These are phyloP conservation scores for Oligia latruncula DNA, from an alignment of 2,888 invertebrate genomes.

Conservation along the genomic window DNA sequence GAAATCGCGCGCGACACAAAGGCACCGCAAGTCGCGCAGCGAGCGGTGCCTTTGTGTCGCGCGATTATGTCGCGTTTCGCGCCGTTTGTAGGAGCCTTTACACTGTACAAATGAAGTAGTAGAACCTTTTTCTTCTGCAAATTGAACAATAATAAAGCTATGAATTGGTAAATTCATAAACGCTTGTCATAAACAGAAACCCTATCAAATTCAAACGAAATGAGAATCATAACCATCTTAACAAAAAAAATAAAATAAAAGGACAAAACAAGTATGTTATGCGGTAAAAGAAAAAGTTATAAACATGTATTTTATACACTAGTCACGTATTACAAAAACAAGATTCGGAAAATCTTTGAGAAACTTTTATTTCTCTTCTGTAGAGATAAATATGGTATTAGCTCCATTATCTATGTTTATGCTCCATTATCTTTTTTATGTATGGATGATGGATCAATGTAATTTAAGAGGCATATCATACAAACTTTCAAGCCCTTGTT, in stretches of 20 bases:
- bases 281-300: neutral
- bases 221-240: neutral
- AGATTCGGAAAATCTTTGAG: neutral
- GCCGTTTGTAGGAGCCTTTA: too few species aligned
- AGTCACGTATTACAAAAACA: constrained; percentile 14
- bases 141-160: neutral
- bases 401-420: constrained; percentile 6
- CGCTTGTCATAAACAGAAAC: neutral
- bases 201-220: neutral
- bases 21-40: too few species aligned
- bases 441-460: neutral
- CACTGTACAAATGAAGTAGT: neutral
- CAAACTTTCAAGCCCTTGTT: too few species aligned
- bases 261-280: neutral
- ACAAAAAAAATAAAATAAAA: neutral
- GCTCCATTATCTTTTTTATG: constrained; percentile 10
- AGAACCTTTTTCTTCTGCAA: neutral
- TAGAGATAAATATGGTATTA: constrained; percentile 6
- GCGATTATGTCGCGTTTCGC: too few species aligned
- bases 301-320: constrained; percentile 17
- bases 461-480: neutral
- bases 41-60: too few species aligned
- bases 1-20: too few species aligned
- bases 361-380: neutral
- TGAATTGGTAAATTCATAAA: constrained; percentile 2